Evolutionary conservation across 2,888 invertebrate genomes (phyloP), one percentile per base, ranked within the genome.

Genomic region (Philereme vetulata): DNA sequence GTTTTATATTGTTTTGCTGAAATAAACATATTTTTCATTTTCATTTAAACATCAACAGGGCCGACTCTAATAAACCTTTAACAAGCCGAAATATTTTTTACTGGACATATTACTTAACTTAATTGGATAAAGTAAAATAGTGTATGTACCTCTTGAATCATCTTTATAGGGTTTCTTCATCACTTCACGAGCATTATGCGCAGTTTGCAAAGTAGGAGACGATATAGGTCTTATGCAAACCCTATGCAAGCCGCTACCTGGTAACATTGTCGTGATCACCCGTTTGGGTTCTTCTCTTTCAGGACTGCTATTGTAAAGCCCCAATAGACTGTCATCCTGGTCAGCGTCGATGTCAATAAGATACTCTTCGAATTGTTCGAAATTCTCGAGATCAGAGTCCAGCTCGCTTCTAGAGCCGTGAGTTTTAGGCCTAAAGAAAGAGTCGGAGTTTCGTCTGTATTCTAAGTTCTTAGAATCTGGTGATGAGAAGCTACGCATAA

Each of bases 301-400:
- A n/a, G 86, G 82, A 52, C 81, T 85, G 54, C 72, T 79, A 53
- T 80, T 75, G 61, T 84, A 86, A 34, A 81, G 80, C 21, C 80
- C 78, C 32, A 85, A 77, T 4, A 79, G 60, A 40, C 75, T 72
- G 3, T 85, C 84, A 42, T 90, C 89, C 45, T 85, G 81, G 63
- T 90, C 90, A 7, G 86, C 87, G 56, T 92, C 91, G 42, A 90
- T 88, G 64, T 92, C 91, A n/a, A 92, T 74, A 33, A 91, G 84
- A 45, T 84, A 82, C 56, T 90, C 90, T 58, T 90, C 89, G 43
- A 91, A 89, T 57, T 85, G 86, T 63, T 91, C 91, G 59, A 86
- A 90, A 55, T 85, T 88, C 51, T 91, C 90, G 21, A 88, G 78
- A 72, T 92, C 92, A 0, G 88, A 86, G 58, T 92, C 91, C 8